These are phyloP conservation scores for Brachionus plicatilis DNA, from an alignment of 1,140 invertebrate species.

Conservation along the genomic window DNA sequence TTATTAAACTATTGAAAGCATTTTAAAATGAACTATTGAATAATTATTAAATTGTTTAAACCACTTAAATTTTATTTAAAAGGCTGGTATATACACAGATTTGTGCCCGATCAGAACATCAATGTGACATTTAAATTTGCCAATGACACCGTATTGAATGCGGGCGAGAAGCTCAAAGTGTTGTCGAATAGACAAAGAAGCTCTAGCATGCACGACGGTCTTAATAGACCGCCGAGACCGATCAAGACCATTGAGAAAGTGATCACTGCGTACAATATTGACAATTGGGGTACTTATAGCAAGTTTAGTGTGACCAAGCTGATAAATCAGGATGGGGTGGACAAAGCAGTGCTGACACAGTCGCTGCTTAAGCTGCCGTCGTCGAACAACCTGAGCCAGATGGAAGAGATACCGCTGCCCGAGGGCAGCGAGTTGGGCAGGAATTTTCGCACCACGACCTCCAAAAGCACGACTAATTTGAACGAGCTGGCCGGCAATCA, in stretches of 20 bases:
- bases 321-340: constrained; percentile 30
- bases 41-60: too few species aligned
- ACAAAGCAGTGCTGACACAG: constrained; percentile 36
- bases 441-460: neutral
- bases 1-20: too few species aligned
- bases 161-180: constrained; percentile 30
- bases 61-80: neutral
- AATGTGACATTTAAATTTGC: constrained; percentile 33
- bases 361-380: neutral
- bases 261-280: constrained; percentile 3
- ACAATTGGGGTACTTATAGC: constrained; percentile 34
- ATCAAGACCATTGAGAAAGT: constrained; percentile 10
- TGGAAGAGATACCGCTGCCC: neutral
- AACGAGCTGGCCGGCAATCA: neutral
- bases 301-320: constrained; percentile 40
- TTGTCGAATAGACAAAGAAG: neutral
- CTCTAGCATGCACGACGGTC: neutral
- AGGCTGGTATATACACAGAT: constrained; percentile 37
- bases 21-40: too few species aligned
- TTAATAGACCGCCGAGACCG: constrained; percentile 11
- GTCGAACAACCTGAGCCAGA: constrained; percentile 14
- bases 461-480: neutral
- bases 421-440: neutral
- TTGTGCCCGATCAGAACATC: constrained; percentile 35
- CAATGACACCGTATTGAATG: neutral